These are phyloP conservation scores for Patagioenas fasciata DNA, from an alignment of 2,113 vertebrate species.

Conservation along the genomic window DNA sequence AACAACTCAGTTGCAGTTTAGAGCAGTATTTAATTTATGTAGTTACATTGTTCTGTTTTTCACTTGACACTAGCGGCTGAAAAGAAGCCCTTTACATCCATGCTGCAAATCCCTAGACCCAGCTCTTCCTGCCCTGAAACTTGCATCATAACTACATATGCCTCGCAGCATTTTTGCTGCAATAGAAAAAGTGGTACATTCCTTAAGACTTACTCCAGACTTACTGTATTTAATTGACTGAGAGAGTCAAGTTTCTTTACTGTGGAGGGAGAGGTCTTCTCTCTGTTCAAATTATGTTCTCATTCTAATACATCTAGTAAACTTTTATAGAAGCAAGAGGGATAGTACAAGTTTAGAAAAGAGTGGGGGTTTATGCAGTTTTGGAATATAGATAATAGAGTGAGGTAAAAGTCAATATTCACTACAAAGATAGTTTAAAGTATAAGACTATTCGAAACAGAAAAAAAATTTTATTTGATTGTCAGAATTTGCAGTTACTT, in stretches of 20 bases:
- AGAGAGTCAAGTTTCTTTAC: not conserved
- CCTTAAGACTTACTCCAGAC: not conserved
- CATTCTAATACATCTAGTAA: not conserved
- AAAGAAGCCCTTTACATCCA: not conserved
- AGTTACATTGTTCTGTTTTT: not conserved
- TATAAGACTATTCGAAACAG: not conserved
- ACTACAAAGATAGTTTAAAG: not conserved
- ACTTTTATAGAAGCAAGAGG: not conserved
- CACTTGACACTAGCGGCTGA: not conserved
- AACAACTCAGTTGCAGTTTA: slow-evolving; percentile 24
- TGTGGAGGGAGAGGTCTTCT: not conserved
- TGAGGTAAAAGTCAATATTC: not conserved
- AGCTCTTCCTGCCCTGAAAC: not conserved
- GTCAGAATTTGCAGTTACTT: not conserved
- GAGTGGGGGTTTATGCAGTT: not conserved
- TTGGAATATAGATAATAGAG: not conserved
- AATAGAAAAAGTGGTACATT: not conserved
- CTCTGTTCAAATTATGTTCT: not conserved
- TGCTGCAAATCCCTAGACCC: not conserved
- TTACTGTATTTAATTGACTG: not conserved
- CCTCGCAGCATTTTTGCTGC: not conserved
- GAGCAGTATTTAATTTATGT: slow-evolving; percentile 15
- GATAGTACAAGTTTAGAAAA: not conserved
- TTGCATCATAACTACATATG: not conserved
- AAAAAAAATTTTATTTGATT: not conserved